Percentiles rank a stretch among this genome's conserved stretches.
These are phyloP conservation scores for Theretra japonica DNA, from an alignment of 2,888 invertebrate genomes.

Conservation along the genomic window DNA sequence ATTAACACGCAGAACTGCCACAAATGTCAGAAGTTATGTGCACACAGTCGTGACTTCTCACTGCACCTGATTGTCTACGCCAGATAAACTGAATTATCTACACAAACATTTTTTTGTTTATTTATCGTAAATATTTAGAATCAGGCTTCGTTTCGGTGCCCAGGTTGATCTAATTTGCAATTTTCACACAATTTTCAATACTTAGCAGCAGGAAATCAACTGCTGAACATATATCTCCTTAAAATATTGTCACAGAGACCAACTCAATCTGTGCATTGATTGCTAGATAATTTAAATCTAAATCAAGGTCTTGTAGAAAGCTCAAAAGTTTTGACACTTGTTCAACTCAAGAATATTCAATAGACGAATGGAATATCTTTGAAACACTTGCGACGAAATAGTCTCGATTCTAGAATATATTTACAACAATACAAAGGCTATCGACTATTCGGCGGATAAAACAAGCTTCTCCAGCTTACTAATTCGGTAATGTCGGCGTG, in stretches of 20 bases:
- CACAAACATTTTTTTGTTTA: conserved; percentile 27
- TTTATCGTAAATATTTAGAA: not conserved
- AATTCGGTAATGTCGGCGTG: conserved; percentile 12
- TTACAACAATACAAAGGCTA: not conserved
- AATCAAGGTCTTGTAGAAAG: not conserved
- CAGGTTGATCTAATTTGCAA: too few species aligned
- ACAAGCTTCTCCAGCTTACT: conserved; percentile 19
- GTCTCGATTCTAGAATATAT: not conserved
- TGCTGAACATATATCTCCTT: too few species aligned
- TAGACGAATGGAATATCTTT: not conserved
- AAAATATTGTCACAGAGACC: too few species aligned
- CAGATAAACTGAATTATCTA: conserved; percentile 16
- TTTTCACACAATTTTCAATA: too few species aligned
- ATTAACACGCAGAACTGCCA: conserved; percentile 38
- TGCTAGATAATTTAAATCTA: not conserved
- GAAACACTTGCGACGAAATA: not conserved
- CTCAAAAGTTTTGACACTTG: not conserved
- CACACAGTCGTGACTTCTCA: conserved; percentile 48
- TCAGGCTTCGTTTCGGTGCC: not conserved
- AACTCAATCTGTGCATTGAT: too few species aligned
- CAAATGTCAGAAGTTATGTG: conserved; percentile 51
- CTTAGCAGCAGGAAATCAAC: too few species aligned
- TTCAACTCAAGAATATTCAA: not conserved
- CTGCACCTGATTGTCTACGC: conserved; percentile 43
- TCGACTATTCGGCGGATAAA: conserved; percentile 4